Evolutionary conservation across 2,113 vertebrate genomes (phyloP).

Genomic region (Motacilla tschutschensis): DNA sequence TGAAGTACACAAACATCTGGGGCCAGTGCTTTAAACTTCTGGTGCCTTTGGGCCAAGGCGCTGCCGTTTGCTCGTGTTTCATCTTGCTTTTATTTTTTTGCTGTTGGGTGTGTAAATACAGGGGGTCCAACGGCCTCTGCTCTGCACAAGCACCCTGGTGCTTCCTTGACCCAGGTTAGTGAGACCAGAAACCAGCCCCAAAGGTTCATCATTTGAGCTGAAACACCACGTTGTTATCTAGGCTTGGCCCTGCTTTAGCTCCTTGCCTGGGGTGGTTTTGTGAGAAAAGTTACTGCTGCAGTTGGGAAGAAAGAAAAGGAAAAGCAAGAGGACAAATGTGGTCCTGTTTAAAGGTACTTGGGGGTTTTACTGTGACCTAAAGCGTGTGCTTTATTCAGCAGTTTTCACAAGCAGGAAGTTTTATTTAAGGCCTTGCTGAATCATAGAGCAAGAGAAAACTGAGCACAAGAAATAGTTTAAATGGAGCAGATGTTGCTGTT

Average conservation of each 20-base stretch:
- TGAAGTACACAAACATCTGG: neutral
- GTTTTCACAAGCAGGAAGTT: conserved; percentile 43
- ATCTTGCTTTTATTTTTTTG: neutral
- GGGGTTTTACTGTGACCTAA: conserved; percentile 5
- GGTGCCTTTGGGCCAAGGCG: neutral
- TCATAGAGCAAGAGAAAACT: conserved; percentile 2
- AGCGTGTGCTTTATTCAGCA: conserved; percentile 46
- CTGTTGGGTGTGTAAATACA: neutral
- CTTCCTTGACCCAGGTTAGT: neutral
- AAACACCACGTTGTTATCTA: neutral
- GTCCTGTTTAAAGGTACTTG: conserved; percentile 24
- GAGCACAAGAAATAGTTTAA: neutral
- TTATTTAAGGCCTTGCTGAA: conserved; percentile 24
- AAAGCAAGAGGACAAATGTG: conserved; percentile 18
- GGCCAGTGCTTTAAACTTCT: neutral
- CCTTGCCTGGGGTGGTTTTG: neutral
- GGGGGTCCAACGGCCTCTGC: accelerated
- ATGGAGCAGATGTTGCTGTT: neutral
- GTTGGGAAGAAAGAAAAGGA: neutral
- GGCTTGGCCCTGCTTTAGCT: neutral
- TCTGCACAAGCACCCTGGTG: neutral
- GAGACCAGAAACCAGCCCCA: neutral
- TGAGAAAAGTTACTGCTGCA: neutral
- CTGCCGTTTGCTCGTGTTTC: neutral
- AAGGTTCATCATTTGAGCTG: neutral